Conservation (phyloP, 2,797 vertebrate species). For the Malacoctenus gilli region DNA sequence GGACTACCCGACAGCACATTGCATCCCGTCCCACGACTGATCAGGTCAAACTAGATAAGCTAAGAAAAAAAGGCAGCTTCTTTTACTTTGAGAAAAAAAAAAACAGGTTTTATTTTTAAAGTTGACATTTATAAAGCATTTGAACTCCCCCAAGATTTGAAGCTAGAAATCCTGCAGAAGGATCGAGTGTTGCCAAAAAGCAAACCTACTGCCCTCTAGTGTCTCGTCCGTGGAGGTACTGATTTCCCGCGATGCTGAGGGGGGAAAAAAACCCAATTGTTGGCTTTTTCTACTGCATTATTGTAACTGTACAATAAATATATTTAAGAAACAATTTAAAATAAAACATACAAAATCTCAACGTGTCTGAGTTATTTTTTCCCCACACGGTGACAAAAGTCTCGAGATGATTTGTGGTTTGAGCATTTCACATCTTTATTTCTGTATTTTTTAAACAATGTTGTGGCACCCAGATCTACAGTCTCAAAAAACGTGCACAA, state of each 20-base stretch:
- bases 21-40: too few species aligned
- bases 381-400: conserved; percentile 4
- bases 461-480: conserved; percentile 83
- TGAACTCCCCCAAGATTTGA: conserved; percentile 42
- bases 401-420: conserved; percentile 62
- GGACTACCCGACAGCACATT: conserved; percentile 35
- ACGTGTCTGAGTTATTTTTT: background rate
- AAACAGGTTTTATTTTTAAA: conserved; percentile 35
- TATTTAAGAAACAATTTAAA: conserved; percentile 80
- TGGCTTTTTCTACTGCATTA: conserved; percentile 76
- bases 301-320: conserved; percentile 80
- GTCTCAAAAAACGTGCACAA: conserved; percentile 84
- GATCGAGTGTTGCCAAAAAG: conserved; percentile 77
- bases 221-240: conserved; percentile 60
- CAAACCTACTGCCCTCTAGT: conserved; percentile 79
- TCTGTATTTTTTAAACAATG: conserved; percentile 78
- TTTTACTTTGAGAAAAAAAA: conserved; percentile 16
- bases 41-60: conserved; percentile 66
- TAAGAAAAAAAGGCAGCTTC: conserved; percentile 70
- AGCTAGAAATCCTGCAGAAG: conserved; percentile 44
- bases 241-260: conserved; percentile 51
- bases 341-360: conserved; percentile 63
- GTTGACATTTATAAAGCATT: conserved; percentile 49
- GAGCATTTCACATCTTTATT: conserved; percentile 83
- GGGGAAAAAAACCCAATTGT: conserved; percentile 50